Evolutionary conservation across 2,888 invertebrate genomes (phyloP), one percentile per base, ranked within the genome.

Genomic region (Cataglyphis rosenhaueri): DNA sequence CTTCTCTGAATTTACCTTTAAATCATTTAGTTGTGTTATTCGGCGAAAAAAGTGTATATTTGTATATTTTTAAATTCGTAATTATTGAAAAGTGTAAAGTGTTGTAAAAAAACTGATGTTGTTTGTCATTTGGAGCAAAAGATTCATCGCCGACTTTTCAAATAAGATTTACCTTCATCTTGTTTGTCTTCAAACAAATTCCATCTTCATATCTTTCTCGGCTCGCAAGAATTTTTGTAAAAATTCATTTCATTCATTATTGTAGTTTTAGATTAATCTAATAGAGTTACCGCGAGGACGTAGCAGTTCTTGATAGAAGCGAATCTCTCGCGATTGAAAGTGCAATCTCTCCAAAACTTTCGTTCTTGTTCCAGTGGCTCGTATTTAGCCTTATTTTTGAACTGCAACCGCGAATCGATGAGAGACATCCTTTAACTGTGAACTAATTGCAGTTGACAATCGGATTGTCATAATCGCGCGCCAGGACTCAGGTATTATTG

Each of bases 401-500:
- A 41, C 18, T 57, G 18, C 15, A 35, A 52, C 6, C 44, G 55
- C 35, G 41, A 52, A 62, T 62, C 66, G 21, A 64, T 35, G 44
- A 57, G 64, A 81, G 35, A 78, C 29, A 32, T 61, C 29, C 32
- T 21, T 70, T 59, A 70, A 78, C 29, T 2, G 29, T 32, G 32
- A 68, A 32, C 52, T 52, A 66, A 29, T 38, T 38, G 64, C 66
- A 68, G n/a, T 32, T 68, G 68, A 52, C 32, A 68, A 15, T 10
- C 68, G 35, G 76, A 55, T 76, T 76, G 66, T 41, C 66, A 38
- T 76, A 18, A 3, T 29, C 32, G 44, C 41, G 8, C 12, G 21
- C 18, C 64, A 15, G 65, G 83, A 84, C 86, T 94, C 94, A 94
- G 85, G 94, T 94, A 82, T 94, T 94, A 78, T 94, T 94, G 48